phyloP scores from a whole-genome alignment of 2,797 vertebrate species.

The Pangasius krempfi region DNA sequence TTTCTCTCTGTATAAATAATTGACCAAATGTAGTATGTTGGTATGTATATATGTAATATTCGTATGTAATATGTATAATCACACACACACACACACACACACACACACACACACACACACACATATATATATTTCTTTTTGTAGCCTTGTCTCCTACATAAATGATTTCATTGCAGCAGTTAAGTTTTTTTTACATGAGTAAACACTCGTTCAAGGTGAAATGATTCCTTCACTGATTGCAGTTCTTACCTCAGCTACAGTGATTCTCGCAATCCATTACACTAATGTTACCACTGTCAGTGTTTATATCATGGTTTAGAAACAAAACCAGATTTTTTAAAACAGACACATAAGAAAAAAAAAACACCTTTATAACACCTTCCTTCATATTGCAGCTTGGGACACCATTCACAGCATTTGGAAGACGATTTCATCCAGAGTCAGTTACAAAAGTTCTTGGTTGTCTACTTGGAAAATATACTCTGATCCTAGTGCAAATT shows the following conservation, averaged over 20 bases:
- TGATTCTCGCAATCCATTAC: slow-evolving; percentile 15
- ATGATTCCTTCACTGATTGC: slow-evolving; percentile 1
- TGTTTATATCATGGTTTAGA: not conserved
- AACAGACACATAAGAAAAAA: not conserved
- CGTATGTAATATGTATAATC: too few species aligned
- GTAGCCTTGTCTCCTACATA: slow-evolving; percentile 2
- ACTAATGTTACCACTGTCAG: not conserved
- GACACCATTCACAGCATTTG: not conserved
- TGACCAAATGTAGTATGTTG: slow-evolving; percentile 20
- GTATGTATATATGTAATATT: too few species aligned
- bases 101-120: too few species aligned
- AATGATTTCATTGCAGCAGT: slow-evolving; percentile 4
- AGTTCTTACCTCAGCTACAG: not conserved
- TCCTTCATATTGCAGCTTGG: not conserved
- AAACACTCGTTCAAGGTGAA: slow-evolving; percentile 30
- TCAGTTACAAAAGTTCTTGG: not conserved
- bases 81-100: too few species aligned
- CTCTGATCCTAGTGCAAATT: not conserved
- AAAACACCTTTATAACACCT: not conserved
- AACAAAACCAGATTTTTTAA: not conserved
- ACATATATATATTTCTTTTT: too few species aligned
- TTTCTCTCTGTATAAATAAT: slow-evolving; percentile 43
- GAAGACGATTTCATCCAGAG: not conserved
- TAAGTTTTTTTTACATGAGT: not conserved
- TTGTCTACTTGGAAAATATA: not conserved